Evolutionary conservation across 2,888 invertebrate genomes (phyloP).

Genomic region (Caenorhabditis uteleia): DNA sequence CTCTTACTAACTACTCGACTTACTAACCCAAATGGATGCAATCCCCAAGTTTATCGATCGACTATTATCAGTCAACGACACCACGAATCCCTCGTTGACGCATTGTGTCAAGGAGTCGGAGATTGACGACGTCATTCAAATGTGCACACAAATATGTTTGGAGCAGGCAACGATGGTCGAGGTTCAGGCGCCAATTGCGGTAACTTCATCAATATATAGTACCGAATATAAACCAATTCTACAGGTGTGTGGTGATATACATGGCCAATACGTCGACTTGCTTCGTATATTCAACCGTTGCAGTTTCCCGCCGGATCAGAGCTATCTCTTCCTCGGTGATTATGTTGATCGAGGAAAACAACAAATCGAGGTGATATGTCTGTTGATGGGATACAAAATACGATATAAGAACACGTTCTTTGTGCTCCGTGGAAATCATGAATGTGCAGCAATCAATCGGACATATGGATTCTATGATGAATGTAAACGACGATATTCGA

Average conservation of each 20-base stretch:
- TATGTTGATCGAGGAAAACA: conserved; percentile 52
- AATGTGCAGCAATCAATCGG: conserved; percentile 51
- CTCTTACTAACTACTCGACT: too few species aligned
- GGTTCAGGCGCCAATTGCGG: conserved; percentile 46
- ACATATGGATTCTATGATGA: conserved; percentile 61
- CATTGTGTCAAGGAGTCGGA: conserved; percentile 38
- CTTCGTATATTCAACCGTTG: conserved; percentile 59
- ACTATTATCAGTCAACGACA: conserved; percentile 46
- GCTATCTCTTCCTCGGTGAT: conserved; percentile 60
- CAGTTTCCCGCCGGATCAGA: conserved; percentile 51
- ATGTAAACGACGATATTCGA: conserved; percentile 50
- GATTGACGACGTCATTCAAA: conserved; percentile 38
- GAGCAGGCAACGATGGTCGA: conserved; percentile 52
- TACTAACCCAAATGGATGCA: too few species aligned
- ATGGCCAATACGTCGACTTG: conserved; percentile 56
- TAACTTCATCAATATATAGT: too few species aligned
- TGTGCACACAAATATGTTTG: conserved; percentile 34
- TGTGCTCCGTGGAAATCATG: conserved; percentile 58
- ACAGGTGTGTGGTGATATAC: conserved; percentile 53
- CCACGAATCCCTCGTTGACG: conserved; percentile 43
- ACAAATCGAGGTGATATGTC: conserved; percentile 46
- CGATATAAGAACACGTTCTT: conserved; percentile 48
- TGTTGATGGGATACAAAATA: conserved; percentile 50
- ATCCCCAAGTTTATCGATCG: too few species aligned
- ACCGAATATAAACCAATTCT: too few species aligned